Evolutionary conservation across 2,113 vertebrate species (phyloP), one percentile per base, ranked within the genome.

Genomic region (Sialia sialis): DNA sequence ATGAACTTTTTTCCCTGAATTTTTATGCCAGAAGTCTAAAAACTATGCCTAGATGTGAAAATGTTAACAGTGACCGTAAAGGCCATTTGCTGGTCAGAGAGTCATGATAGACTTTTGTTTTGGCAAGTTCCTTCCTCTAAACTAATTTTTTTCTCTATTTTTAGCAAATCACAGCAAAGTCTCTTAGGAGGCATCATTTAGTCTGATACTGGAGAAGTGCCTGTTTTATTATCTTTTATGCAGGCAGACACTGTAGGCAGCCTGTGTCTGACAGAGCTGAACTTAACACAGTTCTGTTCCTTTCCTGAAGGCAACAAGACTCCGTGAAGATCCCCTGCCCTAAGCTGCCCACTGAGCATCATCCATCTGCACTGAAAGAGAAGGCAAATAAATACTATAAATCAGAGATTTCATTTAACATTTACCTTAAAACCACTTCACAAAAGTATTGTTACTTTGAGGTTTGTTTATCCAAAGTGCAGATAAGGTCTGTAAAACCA

Each of bases 201-300:
- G 30, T 59, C n/a, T 94, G 64, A 81, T 76, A 82, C n/a, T 67
- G 84, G 82, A 87, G 52, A 83, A 79, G 10, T 13, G 49, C 89
- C 87, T 96, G 11, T 63, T 96, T 92, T 68, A 59, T 79, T 88
- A 82, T 51, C 89, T 96, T 93, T 94, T 80, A 60, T 84, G 66
- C 48, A 84, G 38, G 41, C 78, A 89, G 60, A 59, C 63, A 58
- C 69, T 84, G 55, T 38, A 20, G 86, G 94, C 90, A 68, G 22
- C 4, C 43, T 32, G 10, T 72, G 56, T 75, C 64, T 90, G 83
- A 66, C 63, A 49, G 86, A 80, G 84, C 27, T 13, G 49, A 91
- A 81, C 4, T 10, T 16, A 13, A 11, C 5, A 10, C 18, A 29
- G 36, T 77, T 83, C 85, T 89, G 79, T 67, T 49, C 14, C 9